These are phyloP conservation scores for Microctenopoma lineatum DNA, from an alignment of 2,797 vertebrate genomes.

Conservation along the genomic window DNA sequence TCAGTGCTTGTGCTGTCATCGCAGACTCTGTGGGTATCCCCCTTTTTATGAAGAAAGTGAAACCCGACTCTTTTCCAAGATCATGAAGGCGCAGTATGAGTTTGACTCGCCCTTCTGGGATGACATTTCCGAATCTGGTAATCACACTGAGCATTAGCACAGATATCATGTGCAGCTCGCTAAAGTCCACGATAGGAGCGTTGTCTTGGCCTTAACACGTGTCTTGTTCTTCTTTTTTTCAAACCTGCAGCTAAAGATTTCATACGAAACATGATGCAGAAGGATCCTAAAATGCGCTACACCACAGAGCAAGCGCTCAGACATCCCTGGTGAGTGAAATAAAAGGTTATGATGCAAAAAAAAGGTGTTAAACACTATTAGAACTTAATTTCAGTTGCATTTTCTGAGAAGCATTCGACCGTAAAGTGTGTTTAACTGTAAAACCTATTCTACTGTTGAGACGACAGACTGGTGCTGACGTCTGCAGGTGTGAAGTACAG, in stretches of 20 bases:
- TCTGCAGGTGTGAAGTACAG: background rate
- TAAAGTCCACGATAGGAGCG: background rate
- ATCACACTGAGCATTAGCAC: background rate
- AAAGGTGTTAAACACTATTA: no score
- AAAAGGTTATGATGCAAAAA: no score
- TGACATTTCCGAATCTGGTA: slow-evolving; percentile 96
- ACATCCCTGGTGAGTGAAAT: slow-evolving; percentile 91
- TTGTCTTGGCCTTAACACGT: background rate
- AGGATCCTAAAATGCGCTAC: slow-evolving; percentile 89
- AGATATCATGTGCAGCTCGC: no score
- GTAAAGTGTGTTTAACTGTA: background rate
- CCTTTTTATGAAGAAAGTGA: slow-evolving; percentile 98
- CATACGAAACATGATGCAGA: slow-evolving; percentile 94
- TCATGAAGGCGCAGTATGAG: slow-evolving; percentile 96
- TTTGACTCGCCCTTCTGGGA: slow-evolving; percentile 99
- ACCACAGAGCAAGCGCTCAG: slow-evolving; percentile 90
- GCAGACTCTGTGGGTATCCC: slow-evolving; percentile 95
- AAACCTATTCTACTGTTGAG: background rate
- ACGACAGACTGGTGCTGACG: no score
- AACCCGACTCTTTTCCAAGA: slow-evolving; percentile 94
- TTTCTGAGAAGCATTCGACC: background rate
- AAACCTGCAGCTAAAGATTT: slow-evolving; percentile 92
- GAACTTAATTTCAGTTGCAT: background rate
- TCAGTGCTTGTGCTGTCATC: background rate
- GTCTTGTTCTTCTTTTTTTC: background rate